Evolutionary conservation across 2,797 vertebrate genomes (phyloP).

Genomic region (Acanthurus tractus): DNA sequence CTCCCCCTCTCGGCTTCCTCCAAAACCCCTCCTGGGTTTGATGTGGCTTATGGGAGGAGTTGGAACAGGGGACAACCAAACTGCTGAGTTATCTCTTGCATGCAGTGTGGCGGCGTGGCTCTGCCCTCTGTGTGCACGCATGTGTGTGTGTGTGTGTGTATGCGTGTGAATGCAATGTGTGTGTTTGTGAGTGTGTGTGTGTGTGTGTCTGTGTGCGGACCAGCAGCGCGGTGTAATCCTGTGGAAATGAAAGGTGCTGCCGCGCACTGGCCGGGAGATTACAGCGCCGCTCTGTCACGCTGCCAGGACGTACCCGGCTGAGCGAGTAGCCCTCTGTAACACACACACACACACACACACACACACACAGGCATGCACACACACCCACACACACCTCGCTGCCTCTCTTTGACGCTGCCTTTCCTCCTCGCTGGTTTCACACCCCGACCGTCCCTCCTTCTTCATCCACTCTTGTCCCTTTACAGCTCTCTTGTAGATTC

Average conservation of each 20-base stretch:
- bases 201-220: slow-evolving; percentile 53
- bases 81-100: slow-evolving; percentile 88
- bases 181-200: slow-evolving; percentile 42
- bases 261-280: slow-evolving; percentile 86
- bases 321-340: slow-evolving; percentile 58
- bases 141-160: slow-evolving; percentile 52
- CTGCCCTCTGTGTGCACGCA: slow-evolving; percentile 62
- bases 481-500: slow-evolving; percentile 49
- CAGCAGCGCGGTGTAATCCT: slow-evolving; percentile 83
- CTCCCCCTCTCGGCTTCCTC: slow-evolving; percentile 58
- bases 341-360: slow-evolving; percentile 45
- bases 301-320: slow-evolving; percentile 77
- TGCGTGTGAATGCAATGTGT: not conserved
- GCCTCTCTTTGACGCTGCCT: slow-evolving; percentile 54
- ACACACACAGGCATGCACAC: not conserved
- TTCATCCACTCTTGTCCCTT: slow-evolving; percentile 45
- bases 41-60: slow-evolving; percentile 87
- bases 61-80: slow-evolving; percentile 84
- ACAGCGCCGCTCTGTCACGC: slow-evolving; percentile 78
- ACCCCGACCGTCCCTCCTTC: slow-evolving; percentile 37
- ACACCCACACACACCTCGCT: slow-evolving; percentile 50
- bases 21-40: slow-evolving; percentile 82
- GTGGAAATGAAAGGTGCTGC: slow-evolving; percentile 89
- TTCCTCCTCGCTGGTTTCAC: slow-evolving; percentile 39
- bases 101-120: slow-evolving; percentile 82